Evolutionary conservation across 2,797 vertebrate species (phyloP).

Genomic region (Hippocampus kuda): DNA sequence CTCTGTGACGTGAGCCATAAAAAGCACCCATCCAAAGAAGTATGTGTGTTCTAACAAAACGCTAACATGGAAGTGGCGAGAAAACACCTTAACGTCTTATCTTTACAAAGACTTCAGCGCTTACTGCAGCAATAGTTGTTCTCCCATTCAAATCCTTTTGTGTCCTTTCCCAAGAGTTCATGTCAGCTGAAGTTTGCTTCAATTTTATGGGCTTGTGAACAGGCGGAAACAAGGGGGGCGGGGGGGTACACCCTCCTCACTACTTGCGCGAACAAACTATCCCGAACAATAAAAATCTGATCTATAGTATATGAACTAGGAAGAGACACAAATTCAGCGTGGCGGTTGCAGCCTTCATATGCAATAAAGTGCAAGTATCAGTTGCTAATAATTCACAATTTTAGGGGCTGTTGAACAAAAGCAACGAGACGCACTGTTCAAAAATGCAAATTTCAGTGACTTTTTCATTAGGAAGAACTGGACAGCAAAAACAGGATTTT

Average conservation of each 20-base stretch:
- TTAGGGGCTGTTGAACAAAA: slow-evolving; percentile 27
- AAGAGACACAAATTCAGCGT: not conserved
- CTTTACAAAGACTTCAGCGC: slow-evolving; percentile 45
- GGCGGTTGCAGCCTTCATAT: slow-evolving; percentile 7
- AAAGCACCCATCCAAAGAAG: slow-evolving; percentile 51
- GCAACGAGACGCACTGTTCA: slow-evolving; percentile 11
- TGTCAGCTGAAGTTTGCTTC: slow-evolving; percentile 13
- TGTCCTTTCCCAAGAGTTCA: slow-evolving; percentile 24
- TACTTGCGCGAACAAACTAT: slow-evolving; percentile 12
- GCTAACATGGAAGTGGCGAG: slow-evolving; percentile 36
- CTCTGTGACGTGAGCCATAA: slow-evolving; percentile 56
- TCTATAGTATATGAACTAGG: slow-evolving; percentile 8
- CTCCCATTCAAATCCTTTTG: slow-evolving; percentile 27
- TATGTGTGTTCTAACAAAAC: slow-evolving; percentile 41
- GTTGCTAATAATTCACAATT: slow-evolving; percentile 20
- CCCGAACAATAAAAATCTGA: slow-evolving; percentile 19
- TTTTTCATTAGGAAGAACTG: slow-evolving; percentile 36
- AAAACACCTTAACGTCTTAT: slow-evolving; percentile 56
- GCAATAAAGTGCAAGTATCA: slow-evolving; percentile 18
- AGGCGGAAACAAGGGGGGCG: not conserved
- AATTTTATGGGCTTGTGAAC: slow-evolving; percentile 16
- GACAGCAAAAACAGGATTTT: slow-evolving; percentile 12
- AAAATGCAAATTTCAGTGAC: slow-evolving; percentile 19
- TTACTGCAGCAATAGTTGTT: slow-evolving; percentile 29
- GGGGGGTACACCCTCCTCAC: slow-evolving; percentile 3